These are phyloP conservation scores for Luffia ferchaultella DNA, from an alignment of 2,888 invertebrate genomes.

Conservation along the genomic window DNA sequence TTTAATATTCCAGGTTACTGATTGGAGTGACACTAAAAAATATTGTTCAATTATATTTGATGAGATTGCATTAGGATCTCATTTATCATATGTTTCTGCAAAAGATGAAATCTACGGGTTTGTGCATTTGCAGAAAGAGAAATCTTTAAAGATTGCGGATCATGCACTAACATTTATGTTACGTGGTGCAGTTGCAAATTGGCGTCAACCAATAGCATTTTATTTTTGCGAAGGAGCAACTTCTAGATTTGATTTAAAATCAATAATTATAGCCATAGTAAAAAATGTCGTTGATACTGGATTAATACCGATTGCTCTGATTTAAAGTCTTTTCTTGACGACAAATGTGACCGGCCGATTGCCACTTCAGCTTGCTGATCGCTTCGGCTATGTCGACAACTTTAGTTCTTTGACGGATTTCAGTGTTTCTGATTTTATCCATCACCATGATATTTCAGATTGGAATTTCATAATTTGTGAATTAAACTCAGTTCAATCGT, in stretches of 20 bases:
- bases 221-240: slow-evolving; percentile 9
- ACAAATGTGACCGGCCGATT: too few species aligned
- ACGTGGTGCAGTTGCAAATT: slow-evolving; percentile 6
- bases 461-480: too few species aligned
- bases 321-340: too few species aligned
- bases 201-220: slow-evolving; percentile 6
- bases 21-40: slow-evolving; percentile 14
- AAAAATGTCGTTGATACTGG: background rate
- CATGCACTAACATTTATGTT: slow-evolving; percentile 7
- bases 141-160: slow-evolving; percentile 2
- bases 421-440: too few species aligned
- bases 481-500: too few species aligned
- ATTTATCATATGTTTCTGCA: background rate
- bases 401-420: too few species aligned
- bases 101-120: slow-evolving; percentile 6
- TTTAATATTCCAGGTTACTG: slow-evolving; percentile 13
- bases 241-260: background rate
- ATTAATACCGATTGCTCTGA: background rate
- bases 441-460: too few species aligned
- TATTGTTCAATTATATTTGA: slow-evolving; percentile 1
- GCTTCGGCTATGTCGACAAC: too few species aligned
- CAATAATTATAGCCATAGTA: background rate
- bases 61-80: slow-evolving; percentile 1
- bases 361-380: too few species aligned
- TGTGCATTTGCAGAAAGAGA: slow-evolving; percentile 3